phyloP scores from a whole-genome alignment of 2,113 vertebrate genomes.

The Plecotus auritus region DNA sequence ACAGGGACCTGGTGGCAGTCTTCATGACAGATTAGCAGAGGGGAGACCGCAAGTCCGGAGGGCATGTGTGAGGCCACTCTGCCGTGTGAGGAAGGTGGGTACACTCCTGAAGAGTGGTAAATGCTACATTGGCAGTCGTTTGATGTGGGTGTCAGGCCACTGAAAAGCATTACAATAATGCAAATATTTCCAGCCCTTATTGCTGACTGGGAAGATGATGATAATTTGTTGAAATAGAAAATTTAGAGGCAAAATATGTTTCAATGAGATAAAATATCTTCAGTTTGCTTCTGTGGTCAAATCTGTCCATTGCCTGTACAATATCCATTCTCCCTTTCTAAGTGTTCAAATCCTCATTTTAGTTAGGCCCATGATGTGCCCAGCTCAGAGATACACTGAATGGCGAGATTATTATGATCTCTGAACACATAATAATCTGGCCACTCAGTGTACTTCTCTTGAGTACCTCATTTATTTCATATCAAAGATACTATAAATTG shows the following conservation, averaged over 20 bases:
- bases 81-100: background rate
- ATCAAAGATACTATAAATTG: too few species aligned
- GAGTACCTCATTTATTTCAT: too few species aligned
- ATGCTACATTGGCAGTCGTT: background rate
- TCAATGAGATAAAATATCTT: background rate
- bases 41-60: background rate
- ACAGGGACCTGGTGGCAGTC: background rate
- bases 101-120: background rate
- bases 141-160: background rate
- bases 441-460: too few species aligned
- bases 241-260: background rate
- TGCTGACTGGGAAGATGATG: background rate
- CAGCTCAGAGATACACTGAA: background rate
- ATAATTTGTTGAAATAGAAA: background rate
- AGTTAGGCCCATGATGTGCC: background rate
- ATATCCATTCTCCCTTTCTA: background rate
- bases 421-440: too few species aligned
- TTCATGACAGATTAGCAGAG: background rate
- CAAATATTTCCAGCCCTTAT: background rate
- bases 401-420: too few species aligned
- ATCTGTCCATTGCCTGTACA: background rate
- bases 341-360: background rate
- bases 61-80: background rate
- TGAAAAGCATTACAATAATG: background rate
- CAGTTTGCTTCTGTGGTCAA: conserved; percentile 20